These are phyloP conservation scores for Crossaster papposus DNA, from an alignment of 53 echinoderm and acorn worm species.

Conservation along the genomic window DNA sequence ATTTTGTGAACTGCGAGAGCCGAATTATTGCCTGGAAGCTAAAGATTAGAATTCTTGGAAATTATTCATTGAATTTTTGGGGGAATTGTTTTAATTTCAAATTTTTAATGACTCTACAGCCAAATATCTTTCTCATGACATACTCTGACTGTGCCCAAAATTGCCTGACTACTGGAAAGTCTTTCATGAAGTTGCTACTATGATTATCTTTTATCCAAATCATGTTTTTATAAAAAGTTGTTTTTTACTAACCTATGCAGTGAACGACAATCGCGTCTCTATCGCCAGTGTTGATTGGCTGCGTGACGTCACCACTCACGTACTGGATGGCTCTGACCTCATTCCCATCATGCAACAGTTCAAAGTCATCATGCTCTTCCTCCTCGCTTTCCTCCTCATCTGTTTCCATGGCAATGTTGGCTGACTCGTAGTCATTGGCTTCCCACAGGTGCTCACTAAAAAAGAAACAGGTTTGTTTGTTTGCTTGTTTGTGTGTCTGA, in stretches of 20 bases:
- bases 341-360: conserved; percentile 51
- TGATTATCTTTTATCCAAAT: background rate
- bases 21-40: too few relatives aligned
- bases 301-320: conserved; percentile 89
- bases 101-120: too few relatives aligned
- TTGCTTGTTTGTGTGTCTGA: too few relatives aligned
- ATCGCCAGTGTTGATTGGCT: conserved; percentile 78
- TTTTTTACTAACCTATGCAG: conserved; percentile 81
- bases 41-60: too few relatives aligned
- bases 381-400: conserved; percentile 84
- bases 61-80: too few relatives aligned
- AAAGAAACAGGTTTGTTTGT: too few relatives aligned
- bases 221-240: background rate
- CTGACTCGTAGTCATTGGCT: conserved; percentile 76
- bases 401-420: conserved; percentile 77
- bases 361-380: conserved; percentile 57
- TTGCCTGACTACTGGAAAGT: too few relatives aligned
- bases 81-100: too few relatives aligned
- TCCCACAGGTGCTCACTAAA: conserved; percentile 80
- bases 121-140: too few relatives aligned
- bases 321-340: conserved; percentile 67
- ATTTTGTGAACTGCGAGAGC: too few relatives aligned
- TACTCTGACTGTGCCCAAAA: too few relatives aligned
- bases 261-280: conserved; percentile 87
- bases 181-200: background rate